Conservation (phyloP, 1,140 invertebrate species). For the Oscheius sp. region DNA sequence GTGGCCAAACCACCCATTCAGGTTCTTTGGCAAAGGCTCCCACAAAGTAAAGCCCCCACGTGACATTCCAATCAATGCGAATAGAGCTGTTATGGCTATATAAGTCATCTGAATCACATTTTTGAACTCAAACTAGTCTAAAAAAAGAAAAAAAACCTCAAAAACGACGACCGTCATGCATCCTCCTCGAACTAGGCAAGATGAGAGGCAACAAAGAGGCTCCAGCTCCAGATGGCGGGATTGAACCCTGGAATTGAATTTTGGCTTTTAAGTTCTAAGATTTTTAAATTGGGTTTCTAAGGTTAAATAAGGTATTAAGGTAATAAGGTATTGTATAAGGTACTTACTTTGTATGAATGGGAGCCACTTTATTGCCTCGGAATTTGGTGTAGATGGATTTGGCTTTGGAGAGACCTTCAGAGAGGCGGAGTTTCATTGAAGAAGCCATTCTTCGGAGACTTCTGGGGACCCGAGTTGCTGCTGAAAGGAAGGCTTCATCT, state of each 20-base stretch:
- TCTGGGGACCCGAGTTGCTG: not conserved
- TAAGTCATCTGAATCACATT: not conserved
- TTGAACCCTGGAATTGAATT: conserved; percentile 37
- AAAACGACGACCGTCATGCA: conserved; percentile 41
- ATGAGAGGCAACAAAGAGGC: conserved; percentile 43
- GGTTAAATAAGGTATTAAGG: not conserved
- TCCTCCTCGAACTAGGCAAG: conserved; percentile 41
- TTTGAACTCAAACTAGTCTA: conserved; percentile 6
- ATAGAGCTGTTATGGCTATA: conserved; percentile 17
- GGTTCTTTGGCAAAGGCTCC: conserved; percentile 28
- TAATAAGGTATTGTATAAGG: not conserved
- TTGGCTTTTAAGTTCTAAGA: not conserved
- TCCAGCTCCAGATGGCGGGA: conserved; percentile 42
- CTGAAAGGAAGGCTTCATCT: not conserved
- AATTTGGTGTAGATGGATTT: not conserved
- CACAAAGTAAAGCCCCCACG: conserved; percentile 25
- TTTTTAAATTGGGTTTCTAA: not conserved
- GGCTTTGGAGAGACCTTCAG: not conserved
- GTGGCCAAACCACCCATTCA: conserved; percentile 29
- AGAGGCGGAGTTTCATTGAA: not conserved
- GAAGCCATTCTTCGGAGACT: not conserved
- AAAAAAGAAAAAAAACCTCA: conserved; percentile 17
- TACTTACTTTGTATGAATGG: conserved; percentile 31
- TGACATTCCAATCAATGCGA: conserved; percentile 23
- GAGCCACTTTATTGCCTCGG: conserved; percentile 29